These are phyloP conservation scores for Pristiophorus japonicus DNA, from an alignment of 2,113 vertebrate species.

Conservation along the genomic window DNA sequence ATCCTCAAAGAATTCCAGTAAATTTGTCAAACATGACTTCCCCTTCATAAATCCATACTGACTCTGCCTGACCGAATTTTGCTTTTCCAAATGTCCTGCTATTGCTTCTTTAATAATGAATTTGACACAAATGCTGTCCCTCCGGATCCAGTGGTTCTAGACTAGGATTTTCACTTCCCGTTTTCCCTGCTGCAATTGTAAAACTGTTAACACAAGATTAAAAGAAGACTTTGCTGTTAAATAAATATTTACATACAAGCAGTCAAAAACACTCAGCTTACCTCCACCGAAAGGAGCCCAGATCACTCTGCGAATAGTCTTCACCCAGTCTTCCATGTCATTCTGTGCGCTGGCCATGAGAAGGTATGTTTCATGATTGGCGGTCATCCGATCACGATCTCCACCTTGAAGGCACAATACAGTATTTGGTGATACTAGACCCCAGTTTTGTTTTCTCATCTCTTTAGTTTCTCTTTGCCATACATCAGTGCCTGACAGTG, in stretches of 20 bases:
- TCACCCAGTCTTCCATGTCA: slow-evolving; percentile 99
- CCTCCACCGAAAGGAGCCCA: slow-evolving; percentile 98
- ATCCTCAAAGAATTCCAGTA: too few species aligned
- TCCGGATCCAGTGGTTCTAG: neutral
- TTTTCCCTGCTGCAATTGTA: neutral
- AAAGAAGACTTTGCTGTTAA: neutral
- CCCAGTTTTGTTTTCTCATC: neutral
- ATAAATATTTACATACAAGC: neutral
- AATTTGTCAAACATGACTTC: too few species aligned
- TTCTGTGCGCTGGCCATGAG: slow-evolving; percentile 97
- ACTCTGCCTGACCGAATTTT: too few species aligned
- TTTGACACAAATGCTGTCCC: neutral
- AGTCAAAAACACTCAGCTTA: slow-evolving; percentile 52
- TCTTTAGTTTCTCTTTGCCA: neutral
- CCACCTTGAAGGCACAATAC: slow-evolving; percentile 63
- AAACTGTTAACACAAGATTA: neutral
- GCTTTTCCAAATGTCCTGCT: too few species aligned
- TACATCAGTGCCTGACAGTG: neutral
- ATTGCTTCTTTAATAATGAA: too few species aligned
- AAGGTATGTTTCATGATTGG: slow-evolving; percentile 98
- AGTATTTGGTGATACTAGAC: neutral
- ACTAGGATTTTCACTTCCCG: neutral
- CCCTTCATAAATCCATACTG: too few species aligned
- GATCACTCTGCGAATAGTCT: slow-evolving; percentile 91
- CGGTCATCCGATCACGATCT: slow-evolving; percentile 94